Conservation (phyloP, 2,888 invertebrate species). For the Therioaphis trifolii region DNA sequence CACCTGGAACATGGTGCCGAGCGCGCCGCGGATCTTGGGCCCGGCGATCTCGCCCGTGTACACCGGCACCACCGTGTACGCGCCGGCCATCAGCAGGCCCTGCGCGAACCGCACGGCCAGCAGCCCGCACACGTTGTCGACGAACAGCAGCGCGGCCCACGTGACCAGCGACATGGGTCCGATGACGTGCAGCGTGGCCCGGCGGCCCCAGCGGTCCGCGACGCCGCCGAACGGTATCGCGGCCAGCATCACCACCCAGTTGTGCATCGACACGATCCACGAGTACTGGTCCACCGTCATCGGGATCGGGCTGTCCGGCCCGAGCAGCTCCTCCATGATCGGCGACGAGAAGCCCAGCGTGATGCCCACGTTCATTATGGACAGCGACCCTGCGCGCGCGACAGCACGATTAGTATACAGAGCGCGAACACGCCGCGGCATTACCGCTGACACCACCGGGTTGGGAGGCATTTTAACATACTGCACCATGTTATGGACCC, state of each 20-base stretch:
- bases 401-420: background rate
- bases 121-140: conserved; percentile 53
- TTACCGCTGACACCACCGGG: no score
- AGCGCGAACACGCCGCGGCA: no score
- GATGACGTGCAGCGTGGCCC: conserved; percentile 71
- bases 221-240: conserved; percentile 71
- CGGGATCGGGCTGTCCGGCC: conserved; percentile 54
- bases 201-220: conserved; percentile 73
- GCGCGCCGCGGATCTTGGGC: conserved; percentile 63
- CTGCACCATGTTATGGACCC: no score
- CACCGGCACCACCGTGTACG: conserved; percentile 65
- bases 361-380: conserved; percentile 63
- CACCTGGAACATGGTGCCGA: conserved; percentile 66
- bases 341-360: conserved; percentile 65
- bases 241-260: conserved; percentile 64
- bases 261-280: conserved; percentile 63
- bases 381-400: conserved; percentile 54
- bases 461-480: no score
- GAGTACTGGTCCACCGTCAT: conserved; percentile 61
- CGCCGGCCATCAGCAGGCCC: conserved; percentile 65
- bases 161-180: conserved; percentile 73
- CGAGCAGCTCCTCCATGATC: conserved; percentile 61
- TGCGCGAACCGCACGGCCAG: conserved; percentile 64
- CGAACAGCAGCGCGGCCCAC: conserved; percentile 68
- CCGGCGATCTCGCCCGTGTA: conserved; percentile 64